These are phyloP conservation scores for Drosophila nannoptera DNA, from an alignment of 1,140 invertebrate genomes.

Conservation along the genomic window DNA sequence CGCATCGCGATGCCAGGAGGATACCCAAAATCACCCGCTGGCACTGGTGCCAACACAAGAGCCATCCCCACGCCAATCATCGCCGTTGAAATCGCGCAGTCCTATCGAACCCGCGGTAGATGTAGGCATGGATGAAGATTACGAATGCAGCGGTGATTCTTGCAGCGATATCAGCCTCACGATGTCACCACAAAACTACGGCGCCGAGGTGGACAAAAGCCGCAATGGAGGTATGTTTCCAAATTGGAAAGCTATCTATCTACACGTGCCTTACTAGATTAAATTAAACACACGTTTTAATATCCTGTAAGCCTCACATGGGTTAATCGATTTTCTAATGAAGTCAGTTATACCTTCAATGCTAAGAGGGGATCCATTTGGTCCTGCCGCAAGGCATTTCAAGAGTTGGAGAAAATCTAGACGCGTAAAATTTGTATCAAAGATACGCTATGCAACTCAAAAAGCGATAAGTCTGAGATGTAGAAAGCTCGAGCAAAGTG, in stretches of 20 bases:
- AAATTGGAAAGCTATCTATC: background rate
- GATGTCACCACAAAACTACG: constrained; percentile 74
- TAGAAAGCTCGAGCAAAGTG: no score
- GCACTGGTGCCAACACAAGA: constrained; percentile 26
- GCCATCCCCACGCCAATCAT: constrained; percentile 28
- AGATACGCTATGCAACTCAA: no score
- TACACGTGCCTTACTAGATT: background rate
- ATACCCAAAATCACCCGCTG: constrained; percentile 22
- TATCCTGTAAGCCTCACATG: no score
- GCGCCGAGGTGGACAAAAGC: constrained; percentile 68
- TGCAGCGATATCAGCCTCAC: constrained; percentile 78
- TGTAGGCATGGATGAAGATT: constrained; percentile 74
- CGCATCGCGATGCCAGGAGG: constrained; percentile 46
- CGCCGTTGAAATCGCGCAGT: constrained; percentile 55
- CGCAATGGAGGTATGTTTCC: constrained; percentile 63
- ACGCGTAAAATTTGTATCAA: no score
- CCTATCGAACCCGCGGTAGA: constrained; percentile 59
- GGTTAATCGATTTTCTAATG: no score
- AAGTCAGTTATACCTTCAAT: no score
- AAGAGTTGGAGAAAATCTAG: no score
- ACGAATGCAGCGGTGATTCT: constrained; percentile 74
- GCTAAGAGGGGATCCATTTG: no score
- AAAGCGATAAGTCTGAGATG: no score
- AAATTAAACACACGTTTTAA: no score
- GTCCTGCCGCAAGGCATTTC: no score